Base-by-base conservation (phyloP, 2,113 vertebrate species). In the Nyctibius bracteatus region DNA sequence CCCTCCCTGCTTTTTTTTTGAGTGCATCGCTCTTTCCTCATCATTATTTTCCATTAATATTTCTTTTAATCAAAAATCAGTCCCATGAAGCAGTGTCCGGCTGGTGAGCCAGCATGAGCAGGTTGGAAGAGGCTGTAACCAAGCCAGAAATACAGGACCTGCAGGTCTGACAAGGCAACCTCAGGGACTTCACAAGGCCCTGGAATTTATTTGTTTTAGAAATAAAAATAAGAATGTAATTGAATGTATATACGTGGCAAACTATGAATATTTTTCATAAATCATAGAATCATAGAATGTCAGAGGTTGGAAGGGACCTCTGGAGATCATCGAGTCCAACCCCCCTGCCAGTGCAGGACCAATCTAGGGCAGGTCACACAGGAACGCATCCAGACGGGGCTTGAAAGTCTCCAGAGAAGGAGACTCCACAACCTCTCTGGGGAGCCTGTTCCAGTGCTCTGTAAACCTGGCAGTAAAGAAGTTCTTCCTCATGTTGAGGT, bases 261-360 rank as follows among this genome's bases (percentile, higher is more conserved):
- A 37, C 5, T 5, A 8, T 0, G 1, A 67, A 17, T 9, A 5
- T 52, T 63, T 67, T 58, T n/a, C 2, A n/a, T n/a, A n/a, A n/a
- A n/a, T n/a, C n/a, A n/a, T n/a, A n/a, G n/a, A n/a, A n/a, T n/a
- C n/a, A n/a, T n/a, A n/a, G n/a, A n/a, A n/a, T n/a, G n/a, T n/a
- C n/a, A n/a, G n/a, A n/a, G n/a, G n/a, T n/a, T n/a, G n/a, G n/a
- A n/a, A n/a, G n/a, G n/a, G n/a, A n/a, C n/a, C n/a, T n/a, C n/a
- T n/a, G n/a, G n/a, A n/a, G n/a, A n/a, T n/a, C n/a, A n/a, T n/a
- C n/a, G n/a, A n/a, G n/a, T n/a, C n/a, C n/a, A n/a, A n/a, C n/a
- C n/a, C n/a, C n/a, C n/a, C n/a, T n/a, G n/a, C n/a, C n/a, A n/a
- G n/a, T n/a, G n/a, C n/a, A n/a, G n/a, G n/a, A n/a, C n/a, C n/a